A percentile compares a stretch with the other conserved stretches of the same genome.
Evolutionary conservation across 2,888 invertebrate genomes (phyloP).

Genomic region (Biston betularia): DNA sequence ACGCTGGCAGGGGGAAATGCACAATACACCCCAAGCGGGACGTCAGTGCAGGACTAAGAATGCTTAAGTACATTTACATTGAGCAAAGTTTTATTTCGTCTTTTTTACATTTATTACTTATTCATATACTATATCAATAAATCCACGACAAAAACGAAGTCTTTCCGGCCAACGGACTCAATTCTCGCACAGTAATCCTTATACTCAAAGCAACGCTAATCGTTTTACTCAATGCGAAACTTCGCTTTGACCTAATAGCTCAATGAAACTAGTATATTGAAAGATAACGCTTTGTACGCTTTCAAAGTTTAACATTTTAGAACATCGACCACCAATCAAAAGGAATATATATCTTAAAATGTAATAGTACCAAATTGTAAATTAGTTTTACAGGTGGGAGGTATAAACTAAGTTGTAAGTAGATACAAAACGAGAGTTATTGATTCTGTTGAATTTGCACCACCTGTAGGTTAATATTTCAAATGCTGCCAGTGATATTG

Average conservation of each 20-base stretch:
- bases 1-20: no score
- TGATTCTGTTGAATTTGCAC: conserved; percentile 52
- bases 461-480: conserved; percentile 55
- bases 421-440: conserved; percentile 47
- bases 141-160: conserved; percentile 7
- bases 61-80: neutral
- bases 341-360: conserved; percentile 3
- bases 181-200: conserved; percentile 36
- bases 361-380: conserved; percentile 23
- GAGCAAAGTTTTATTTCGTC: neutral
- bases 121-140: no score
- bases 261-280: conserved; percentile 43
- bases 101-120: no score
- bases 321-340: neutral
- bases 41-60: no score
- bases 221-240: conserved; percentile 53
- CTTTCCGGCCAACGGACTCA: conserved; percentile 24
- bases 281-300: conserved; percentile 16
- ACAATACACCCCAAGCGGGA: no score
- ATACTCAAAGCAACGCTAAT: conserved; percentile 54
- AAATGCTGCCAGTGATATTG: conserved; percentile 41
- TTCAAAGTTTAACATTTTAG: neutral
- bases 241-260: conserved; percentile 64
- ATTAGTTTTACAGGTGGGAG: conserved; percentile 27
- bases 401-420: conserved; percentile 25